Conservation (phyloP, 2,888 invertebrate genomes). For the Augochlorella aurata region DNA sequence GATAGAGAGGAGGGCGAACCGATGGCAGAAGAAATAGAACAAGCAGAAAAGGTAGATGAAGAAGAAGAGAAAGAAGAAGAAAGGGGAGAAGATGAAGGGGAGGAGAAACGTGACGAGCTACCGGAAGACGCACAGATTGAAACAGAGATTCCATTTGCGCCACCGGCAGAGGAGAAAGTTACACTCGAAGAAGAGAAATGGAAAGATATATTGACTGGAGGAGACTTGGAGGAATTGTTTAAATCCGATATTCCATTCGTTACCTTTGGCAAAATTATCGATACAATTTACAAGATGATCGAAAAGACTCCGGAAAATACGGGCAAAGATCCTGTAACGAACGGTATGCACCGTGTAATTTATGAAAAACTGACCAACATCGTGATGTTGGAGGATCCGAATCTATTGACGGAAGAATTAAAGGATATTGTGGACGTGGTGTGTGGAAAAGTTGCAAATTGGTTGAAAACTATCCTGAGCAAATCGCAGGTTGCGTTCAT, state of each 20-base stretch:
- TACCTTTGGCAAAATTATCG: constrained; percentile 70
- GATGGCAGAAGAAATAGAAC: background rate
- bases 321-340: constrained; percentile 65
- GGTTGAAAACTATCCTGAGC: constrained; percentile 67
- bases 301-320: constrained; percentile 63
- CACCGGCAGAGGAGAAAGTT: background rate
- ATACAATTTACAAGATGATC: constrained; percentile 70
- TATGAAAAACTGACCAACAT: constrained; percentile 70
- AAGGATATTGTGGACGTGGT: constrained; percentile 68
- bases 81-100: background rate
- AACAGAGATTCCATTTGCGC: background rate
- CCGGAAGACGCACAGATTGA: background rate
- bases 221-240: constrained; percentile 48
- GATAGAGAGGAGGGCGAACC: background rate
- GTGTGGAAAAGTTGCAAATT: constrained; percentile 73
- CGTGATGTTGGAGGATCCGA: constrained; percentile 63
- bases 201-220: constrained; percentile 1
- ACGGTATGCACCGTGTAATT: constrained; percentile 73
- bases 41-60: background rate
- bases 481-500: constrained; percentile 67
- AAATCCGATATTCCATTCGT: constrained; percentile 72
- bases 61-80: background rate
- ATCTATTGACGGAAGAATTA: constrained; percentile 59
- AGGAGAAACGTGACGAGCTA: background rate
- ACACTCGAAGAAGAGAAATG: background rate